Base-by-base conservation (phyloP, 2,888 invertebrate species). In the Beris morrisii region DNA sequence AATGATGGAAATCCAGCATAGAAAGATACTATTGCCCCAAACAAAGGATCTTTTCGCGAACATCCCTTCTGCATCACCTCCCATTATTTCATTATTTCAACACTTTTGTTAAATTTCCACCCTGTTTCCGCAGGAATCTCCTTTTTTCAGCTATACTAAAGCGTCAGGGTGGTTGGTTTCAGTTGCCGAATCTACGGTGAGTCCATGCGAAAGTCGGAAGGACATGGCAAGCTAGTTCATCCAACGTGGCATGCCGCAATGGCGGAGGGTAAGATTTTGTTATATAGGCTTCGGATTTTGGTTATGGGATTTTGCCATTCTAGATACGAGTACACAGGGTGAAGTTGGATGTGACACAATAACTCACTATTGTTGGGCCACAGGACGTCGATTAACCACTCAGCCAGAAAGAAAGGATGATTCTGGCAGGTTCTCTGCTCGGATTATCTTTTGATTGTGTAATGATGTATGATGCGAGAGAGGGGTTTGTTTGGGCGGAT, bases 311-410 rank as follows among this genome's bases (percentile, higher is more conserved):
- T 53, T 63, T 13, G 63, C 53, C 13, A n/a, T 30, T 12, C 53
- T 43, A 53, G 63, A 53, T 5, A 1, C 38, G 38, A 38, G 38
- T 9, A 38, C 5, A 38, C 43, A 15, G 64, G 22, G 22, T 22
- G 22, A 22, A 22, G 22, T 22, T 22, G 22, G 53, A 64, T 64
- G 54, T 64, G 64, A 64, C 54, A 64, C 54, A 30, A 64, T 64
- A 64, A 64, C 54, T 64, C 64, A 64, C 64, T n/a, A 64, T 64
- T 64, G 64, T 64, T 64, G 46, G 22, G 55, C 44, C 38, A 38
- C 54, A 28, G 64, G 55, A 64, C 55, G 54, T 64, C 64, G 64
- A 64, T 64, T 64, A 64, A 64, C 64, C 64, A 64, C 55, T 64
- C 64, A 64, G 55, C 64, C 45, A 64, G 64, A 64, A 64, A 28